Evolutionary conservation across 2,888 invertebrate species (phyloP), one percentile per base, ranked within the genome.

Genomic region (Lasioglossum morio): DNA sequence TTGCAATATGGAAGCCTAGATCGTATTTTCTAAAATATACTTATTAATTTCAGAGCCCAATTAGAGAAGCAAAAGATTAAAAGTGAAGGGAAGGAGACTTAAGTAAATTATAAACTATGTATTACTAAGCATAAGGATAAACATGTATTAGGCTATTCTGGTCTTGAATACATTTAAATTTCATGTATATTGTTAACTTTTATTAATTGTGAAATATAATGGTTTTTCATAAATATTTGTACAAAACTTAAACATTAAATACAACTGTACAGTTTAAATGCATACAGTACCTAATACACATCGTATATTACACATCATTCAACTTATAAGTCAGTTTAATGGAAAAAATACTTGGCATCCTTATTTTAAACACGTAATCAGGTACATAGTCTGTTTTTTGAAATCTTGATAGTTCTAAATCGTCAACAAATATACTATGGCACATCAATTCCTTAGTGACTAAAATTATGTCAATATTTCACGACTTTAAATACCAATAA

Each of bases 61-160:
- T 93, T 97, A 81, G 97, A 97, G 89, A 97, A 97, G 91, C 96
- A 97, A 91, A 96, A 96, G 88, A 92, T 89, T 70, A 89, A 91
- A 60, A 87, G 79, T 10, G 93, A 93, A 0, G 80, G 88, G 5
- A 93, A 93, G 87, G 92, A 94, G 43, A 90, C 89, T 88, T 89
- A 87, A 84, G 77, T 76, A 76, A 73, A 72, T 78, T 79, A 48
- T 72, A 14, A 89, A 89, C 87, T 85, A 86, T 43, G 87, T 74
- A 4, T 79, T 57, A 76, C 77, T 80, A 79, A 77, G 82, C 57
- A 74, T 86, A 87, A 81, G 79, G 87, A 82, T 91, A 86, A 88
- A 90, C 79, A 81, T 77, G 57, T 86, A 89, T 80, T 86, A 86
- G 37, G 70, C 40, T 80, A 43, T 81, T 89, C 74, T 81, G 66